Conservation (phyloP, 2,113 vertebrate species). For the Malurus cyaneus region DNA sequence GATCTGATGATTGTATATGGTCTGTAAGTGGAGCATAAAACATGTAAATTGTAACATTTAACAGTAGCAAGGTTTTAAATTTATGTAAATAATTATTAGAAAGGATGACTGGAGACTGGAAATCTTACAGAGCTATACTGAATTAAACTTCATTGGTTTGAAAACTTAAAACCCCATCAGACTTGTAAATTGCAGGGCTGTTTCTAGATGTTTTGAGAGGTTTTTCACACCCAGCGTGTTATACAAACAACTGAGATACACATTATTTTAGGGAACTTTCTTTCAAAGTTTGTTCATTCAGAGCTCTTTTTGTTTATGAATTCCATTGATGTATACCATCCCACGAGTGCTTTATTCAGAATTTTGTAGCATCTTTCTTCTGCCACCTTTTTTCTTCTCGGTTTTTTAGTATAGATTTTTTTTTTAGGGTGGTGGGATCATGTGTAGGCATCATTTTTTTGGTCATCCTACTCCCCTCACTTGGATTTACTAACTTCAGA, state of each 20-base stretch:
- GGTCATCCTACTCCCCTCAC: neutral
- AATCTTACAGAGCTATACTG: neutral
- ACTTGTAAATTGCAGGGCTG: neutral
- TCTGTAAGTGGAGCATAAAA: neutral
- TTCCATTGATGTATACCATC: neutral
- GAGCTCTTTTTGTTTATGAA: neutral
- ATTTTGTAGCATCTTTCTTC: neutral
- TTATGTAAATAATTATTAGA: neutral
- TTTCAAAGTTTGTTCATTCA: neutral
- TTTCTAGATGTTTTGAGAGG: neutral
- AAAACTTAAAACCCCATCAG: neutral
- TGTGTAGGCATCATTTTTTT: neutral
- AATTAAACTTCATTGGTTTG: neutral
- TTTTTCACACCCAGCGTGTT: rapidly evolving
- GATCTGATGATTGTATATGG: neutral
- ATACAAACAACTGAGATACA: neutral
- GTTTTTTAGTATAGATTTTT: neutral
- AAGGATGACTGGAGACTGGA: neutral
- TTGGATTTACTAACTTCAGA: neutral
- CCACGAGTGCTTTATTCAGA: neutral
- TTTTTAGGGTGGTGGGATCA: neutral
- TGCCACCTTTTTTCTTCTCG: neutral
- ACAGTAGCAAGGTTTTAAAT: neutral
- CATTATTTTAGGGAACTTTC: neutral
- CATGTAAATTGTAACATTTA: neutral